Conservation (phyloP, 2,113 vertebrate genomes). For the Triplophysa dalaica region DNA sequence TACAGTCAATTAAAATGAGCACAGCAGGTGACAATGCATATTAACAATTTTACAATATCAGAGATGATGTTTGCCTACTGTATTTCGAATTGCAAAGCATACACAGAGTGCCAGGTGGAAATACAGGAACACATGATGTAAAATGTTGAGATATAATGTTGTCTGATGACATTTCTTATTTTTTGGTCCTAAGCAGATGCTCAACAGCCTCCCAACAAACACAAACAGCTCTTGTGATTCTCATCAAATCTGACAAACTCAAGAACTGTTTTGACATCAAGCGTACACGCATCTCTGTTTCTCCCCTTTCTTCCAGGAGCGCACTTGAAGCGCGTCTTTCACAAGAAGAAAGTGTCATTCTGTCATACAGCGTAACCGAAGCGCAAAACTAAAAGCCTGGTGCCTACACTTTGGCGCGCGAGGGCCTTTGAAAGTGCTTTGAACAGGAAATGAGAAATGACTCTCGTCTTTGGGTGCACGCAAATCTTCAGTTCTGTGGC, state of each 20-base stretch:
- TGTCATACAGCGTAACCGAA: slow-evolving; percentile 13
- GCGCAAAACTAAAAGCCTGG: slow-evolving; percentile 5
- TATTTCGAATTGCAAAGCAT: neutral
- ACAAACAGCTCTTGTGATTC: neutral
- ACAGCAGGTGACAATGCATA: neutral
- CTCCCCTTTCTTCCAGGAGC: neutral
- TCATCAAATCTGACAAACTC: slow-evolving; percentile 17
- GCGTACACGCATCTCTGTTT: neutral
- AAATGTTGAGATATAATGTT: neutral
- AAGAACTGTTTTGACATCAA: slow-evolving; percentile 32
- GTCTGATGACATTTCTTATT: neutral
- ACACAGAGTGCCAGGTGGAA: neutral
- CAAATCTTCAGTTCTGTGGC: neutral
- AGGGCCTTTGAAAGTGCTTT: slow-evolving; percentile 14
- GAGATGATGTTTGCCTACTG: neutral
- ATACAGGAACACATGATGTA: neutral
- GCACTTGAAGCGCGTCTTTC: neutral
- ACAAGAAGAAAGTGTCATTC: slow-evolving; percentile 18
- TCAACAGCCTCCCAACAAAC: slow-evolving; percentile 11
- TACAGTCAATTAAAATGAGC: neutral
- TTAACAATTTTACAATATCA: neutral
- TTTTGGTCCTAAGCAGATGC: slow-evolving; percentile 2
- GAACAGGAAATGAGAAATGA: slow-evolving; percentile 9
- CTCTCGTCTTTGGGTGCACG: neutral
- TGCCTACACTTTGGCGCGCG: neutral